Evolutionary conservation across 53 echinoderm and acorn worm genomes (phyloP).

Genomic region (Apostichopus leukothele): DNA sequence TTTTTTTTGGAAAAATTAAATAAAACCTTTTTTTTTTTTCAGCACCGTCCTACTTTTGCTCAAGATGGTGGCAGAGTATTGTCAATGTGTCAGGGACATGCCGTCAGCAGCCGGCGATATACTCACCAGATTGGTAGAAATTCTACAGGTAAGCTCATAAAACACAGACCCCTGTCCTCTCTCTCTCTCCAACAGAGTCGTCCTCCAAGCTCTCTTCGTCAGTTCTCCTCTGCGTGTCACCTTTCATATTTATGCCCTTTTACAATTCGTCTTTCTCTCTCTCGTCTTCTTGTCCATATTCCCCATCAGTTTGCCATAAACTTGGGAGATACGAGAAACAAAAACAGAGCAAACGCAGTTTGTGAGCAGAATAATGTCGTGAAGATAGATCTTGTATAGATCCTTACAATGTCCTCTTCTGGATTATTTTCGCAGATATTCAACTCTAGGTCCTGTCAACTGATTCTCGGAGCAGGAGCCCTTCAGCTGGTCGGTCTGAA

Average conservation of each 20-base stretch:
- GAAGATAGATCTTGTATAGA: not conserved
- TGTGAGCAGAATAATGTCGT: too few species aligned
- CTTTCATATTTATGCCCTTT: too few species aligned
- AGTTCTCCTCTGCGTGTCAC: too few species aligned
- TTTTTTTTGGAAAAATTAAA: not conserved
- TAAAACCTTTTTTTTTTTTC: not conserved
- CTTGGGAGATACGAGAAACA: too few species aligned
- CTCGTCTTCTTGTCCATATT: too few species aligned
- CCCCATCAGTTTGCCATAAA: too few species aligned
- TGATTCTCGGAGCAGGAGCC: slow-evolving; percentile 95
- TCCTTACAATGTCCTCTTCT: not conserved
- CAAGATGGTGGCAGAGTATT: slow-evolving; percentile 97
- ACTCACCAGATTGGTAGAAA: slow-evolving; percentile 85
- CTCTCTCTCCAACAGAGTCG: too few species aligned
- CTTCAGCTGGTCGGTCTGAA: slow-evolving; percentile 94
- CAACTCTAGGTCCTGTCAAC: slow-evolving; percentile 96
- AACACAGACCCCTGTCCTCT: too few species aligned
- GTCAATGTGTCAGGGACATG: slow-evolving; percentile 94
- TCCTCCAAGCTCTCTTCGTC: too few species aligned
- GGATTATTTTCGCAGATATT: slow-evolving; percentile 66
- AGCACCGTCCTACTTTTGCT: slow-evolving; percentile 88
- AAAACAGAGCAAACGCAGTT: too few species aligned
- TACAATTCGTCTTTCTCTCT: too few species aligned
- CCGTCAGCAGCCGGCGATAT: slow-evolving; percentile 86
- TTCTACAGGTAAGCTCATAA: slow-evolving; percentile 69